Conservation (phyloP, 2,797 vertebrate genomes). For the Cyclopterus lumpus region DNA sequence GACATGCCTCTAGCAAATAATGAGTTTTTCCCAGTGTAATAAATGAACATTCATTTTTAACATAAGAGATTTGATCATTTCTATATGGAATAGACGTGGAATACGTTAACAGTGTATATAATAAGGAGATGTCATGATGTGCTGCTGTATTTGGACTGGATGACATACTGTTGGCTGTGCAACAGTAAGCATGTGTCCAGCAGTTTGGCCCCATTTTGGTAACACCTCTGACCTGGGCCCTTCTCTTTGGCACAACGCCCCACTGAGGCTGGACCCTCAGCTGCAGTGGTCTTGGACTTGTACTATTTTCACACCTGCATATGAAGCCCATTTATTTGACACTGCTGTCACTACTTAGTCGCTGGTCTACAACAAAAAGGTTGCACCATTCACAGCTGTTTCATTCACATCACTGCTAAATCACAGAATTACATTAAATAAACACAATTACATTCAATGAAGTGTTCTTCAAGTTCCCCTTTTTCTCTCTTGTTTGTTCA, state of each 20-base stretch:
- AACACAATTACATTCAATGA: constrained; percentile 24
- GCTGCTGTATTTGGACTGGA: constrained; percentile 20
- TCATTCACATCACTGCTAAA: constrained; percentile 38
- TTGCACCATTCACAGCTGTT: constrained; percentile 25
- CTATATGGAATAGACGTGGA: background rate
- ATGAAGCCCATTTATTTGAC: constrained; percentile 32
- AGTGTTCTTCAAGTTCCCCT: background rate
- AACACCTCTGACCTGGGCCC: constrained; percentile 33
- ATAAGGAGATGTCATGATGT: constrained; percentile 15
- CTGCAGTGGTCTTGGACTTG: constrained; percentile 15
- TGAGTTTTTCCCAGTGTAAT: constrained; percentile 23
- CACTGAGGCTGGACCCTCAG: constrained; percentile 31
- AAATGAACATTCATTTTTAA: constrained; percentile 40
- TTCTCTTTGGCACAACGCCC: constrained; percentile 73
- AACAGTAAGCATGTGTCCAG: constrained; percentile 40
- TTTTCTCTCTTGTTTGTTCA: background rate
- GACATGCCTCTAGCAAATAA: constrained; percentile 43
- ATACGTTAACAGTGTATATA: constrained; percentile 19
- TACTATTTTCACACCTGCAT: constrained; percentile 29
- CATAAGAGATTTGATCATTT: constrained; percentile 33
- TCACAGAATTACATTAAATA: constrained; percentile 25
- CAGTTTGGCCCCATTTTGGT: constrained; percentile 24
- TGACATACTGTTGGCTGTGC: constrained; percentile 38
- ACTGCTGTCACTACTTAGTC: constrained; percentile 22
- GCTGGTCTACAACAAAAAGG: constrained; percentile 10